Percentiles rank a stretch among this genome's conserved stretches.
phyloP scores from a whole-genome alignment of 37 sponge, comb jelly and placozoan genomes.

The Agelas oroides region DNA sequence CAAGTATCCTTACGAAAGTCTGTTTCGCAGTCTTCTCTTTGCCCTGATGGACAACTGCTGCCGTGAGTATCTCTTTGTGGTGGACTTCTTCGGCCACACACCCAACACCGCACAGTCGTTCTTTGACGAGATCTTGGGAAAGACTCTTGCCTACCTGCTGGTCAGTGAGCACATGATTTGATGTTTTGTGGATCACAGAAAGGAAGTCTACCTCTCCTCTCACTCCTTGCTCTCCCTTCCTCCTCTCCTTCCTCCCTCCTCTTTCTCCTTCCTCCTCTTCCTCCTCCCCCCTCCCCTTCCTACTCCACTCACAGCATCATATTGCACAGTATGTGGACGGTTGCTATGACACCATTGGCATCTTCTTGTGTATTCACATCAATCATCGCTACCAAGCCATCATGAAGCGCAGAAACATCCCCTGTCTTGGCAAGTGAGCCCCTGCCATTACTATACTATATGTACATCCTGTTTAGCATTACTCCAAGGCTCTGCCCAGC shows the following conservation, averaged over 20 bases:
- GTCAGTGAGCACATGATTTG: constrained; percentile 25
- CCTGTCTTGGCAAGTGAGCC: constrained; percentile 66
- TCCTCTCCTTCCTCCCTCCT: no score
- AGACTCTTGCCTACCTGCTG: constrained; percentile 80
- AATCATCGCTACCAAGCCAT: constrained; percentile 83
- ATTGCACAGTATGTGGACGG: constrained; percentile 60
- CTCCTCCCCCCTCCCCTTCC: background rate
- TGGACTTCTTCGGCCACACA: constrained; percentile 92
- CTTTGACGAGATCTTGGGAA: constrained; percentile 85
- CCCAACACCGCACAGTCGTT: constrained; percentile 77
- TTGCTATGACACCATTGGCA: constrained; percentile 93
- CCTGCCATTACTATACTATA: no score
- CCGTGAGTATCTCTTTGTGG: constrained; percentile 93
- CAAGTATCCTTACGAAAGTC: constrained; percentile 87
- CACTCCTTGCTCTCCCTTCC: no score
- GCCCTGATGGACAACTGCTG: constrained; percentile 95
- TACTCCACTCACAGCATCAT: constrained; percentile 57
- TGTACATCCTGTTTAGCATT: no score
- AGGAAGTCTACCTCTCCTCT: no score
- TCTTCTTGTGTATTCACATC: constrained; percentile 94
- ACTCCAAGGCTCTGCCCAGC: no score
- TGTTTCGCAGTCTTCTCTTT: constrained; percentile 94
- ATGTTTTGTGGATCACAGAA: no score
- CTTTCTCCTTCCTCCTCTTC: no score
- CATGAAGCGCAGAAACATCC: constrained; percentile 64